Evolutionary conservation across 2,888 invertebrate species (phyloP).

Genomic region (Chydorus sphaericus): DNA sequence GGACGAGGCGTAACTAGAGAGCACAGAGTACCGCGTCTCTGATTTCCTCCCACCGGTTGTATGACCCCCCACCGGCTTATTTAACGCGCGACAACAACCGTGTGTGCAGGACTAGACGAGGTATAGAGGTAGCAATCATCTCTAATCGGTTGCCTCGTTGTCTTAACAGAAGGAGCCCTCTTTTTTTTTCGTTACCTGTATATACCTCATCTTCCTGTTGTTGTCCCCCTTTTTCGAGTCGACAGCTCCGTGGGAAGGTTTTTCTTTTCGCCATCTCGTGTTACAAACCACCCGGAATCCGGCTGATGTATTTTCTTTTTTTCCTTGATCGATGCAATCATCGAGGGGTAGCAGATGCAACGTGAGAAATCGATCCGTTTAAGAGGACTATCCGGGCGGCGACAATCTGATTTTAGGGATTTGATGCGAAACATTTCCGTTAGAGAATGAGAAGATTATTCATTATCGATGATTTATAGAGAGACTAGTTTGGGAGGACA

Average conservation of each 20-base stretch:
- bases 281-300: too few species aligned
- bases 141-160: constrained; percentile 4
- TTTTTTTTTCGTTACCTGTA: not conserved
- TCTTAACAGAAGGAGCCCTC: not conserved
- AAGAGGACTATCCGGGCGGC: too few species aligned
- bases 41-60: not conserved
- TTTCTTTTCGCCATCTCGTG: not conserved
- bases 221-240: not conserved
- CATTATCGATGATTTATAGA: too few species aligned
- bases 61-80: not conserved
- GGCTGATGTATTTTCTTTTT: too few species aligned
- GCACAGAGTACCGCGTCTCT: not conserved
- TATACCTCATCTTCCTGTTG: not conserved
- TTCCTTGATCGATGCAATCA: not conserved
- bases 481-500: too few species aligned
- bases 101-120: not conserved
- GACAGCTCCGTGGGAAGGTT: constrained; percentile 2
- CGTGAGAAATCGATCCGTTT: not conserved
- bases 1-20: constrained; percentile 1
- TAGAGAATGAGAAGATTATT: too few species aligned
- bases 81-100: not conserved
- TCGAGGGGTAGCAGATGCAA: not conserved
- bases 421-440: too few species aligned
- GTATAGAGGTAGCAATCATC: constrained; percentile 5
- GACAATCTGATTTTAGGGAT: too few species aligned